Base-by-base conservation (phyloP, 2,888 invertebrate species). In the Epistrophe grossulariae region DNA sequence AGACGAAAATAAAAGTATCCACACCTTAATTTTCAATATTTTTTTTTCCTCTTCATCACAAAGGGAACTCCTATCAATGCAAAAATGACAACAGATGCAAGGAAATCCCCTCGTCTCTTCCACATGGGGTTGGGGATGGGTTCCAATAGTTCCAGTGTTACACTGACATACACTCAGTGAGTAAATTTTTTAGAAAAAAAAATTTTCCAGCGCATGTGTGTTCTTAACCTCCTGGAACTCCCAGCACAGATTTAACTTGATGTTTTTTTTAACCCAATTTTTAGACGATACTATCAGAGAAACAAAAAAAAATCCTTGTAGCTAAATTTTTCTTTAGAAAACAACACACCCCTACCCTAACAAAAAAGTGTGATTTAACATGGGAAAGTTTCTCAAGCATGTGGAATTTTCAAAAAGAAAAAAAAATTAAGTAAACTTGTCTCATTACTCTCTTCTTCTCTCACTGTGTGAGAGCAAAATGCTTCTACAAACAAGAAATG, bases 161-260 rank as follows among this genome's bases (percentile, higher is more conserved):
- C 87, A 83, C 83, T 87, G 83, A 79, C 83, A 72, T 83, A 79
- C 38, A 79, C 81, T 76, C 62, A 52, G 62, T 55, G 83, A 74
- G 52, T 55, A 55, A 71, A 79, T 71, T 31, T 77, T 35, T 81
- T 35, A 43, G 43, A 76, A 83, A 76, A 52, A 79, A 82, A 76
- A 52, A 76, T 72, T 66, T 87, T 87, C 83, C 87, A 87, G 87
- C 87, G 87, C 87, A 87, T 87, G 87, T 79, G 87, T 68, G 64
- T 19, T 81, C 4, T 31, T 31, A 38, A 68, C 59, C 76, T 72
- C 59, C 71, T 87, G 83, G 70, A 83, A 83, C 76, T 79, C 87
- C 82, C 82, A 71, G 43, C 70, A 79, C 52, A 62, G 48, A 78
- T 70, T 57, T 59, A 31, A 55, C 55, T 55, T 38, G 19, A 3